phyloP scores from a whole-genome alignment of 2,113 vertebrate genomes.

The Myxocyprinus asiaticus region DNA sequence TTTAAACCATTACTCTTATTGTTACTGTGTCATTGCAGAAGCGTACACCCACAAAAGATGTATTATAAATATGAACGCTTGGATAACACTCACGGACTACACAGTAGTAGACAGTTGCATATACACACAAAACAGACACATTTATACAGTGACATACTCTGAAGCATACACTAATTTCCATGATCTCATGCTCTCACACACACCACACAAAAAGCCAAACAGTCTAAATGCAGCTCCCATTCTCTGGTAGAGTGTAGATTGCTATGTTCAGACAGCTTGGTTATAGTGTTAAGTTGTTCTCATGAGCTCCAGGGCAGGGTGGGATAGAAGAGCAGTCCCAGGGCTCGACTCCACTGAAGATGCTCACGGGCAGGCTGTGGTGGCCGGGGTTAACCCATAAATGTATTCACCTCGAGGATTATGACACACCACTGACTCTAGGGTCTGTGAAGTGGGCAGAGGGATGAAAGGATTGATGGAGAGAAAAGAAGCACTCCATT shows the following conservation, averaged over 20 bases:
- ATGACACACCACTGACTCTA: background rate
- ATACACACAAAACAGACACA: background rate
- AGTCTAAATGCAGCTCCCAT: conserved; percentile 37
- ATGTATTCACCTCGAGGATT: background rate
- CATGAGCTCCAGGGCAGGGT: conserved; percentile 38
- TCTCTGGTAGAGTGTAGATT: conserved; percentile 30
- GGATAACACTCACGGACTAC: background rate
- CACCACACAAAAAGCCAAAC: conserved; percentile 9
- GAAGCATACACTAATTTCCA: background rate
- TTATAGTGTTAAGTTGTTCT: conserved; percentile 31
- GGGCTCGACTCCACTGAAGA: conserved; percentile 1
- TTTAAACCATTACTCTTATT: conserved; percentile 21
- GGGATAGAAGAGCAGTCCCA: background rate
- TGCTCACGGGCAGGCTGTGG: background rate
- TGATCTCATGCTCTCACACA: conserved; percentile 5
- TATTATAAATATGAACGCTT: background rate
- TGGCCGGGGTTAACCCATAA: background rate
- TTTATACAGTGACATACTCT: background rate
- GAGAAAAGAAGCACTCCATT: background rate
- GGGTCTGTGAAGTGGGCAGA: conserved; percentile 10
- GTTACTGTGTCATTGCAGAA: background rate
- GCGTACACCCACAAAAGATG: background rate
- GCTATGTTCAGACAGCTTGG: conserved; percentile 37
- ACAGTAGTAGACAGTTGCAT: background rate
- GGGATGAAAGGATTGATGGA: conserved; percentile 14